Conservation (phyloP, 2,797 vertebrate species). For the Pipistrellus nathusii region DNA sequence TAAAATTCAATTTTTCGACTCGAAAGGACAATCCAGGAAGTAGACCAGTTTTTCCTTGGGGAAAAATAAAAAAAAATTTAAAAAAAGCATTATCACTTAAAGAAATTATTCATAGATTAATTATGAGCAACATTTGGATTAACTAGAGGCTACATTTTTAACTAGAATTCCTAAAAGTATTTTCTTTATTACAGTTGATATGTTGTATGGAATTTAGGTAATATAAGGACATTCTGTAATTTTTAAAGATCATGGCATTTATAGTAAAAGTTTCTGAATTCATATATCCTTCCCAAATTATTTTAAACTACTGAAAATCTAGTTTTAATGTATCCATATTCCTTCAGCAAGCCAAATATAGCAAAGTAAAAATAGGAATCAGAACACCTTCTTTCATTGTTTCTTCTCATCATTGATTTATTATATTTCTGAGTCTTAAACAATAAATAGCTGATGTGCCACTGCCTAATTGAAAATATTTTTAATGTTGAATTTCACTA, state of each 20-base stretch:
- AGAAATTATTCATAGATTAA: background rate
- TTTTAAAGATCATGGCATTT: background rate
- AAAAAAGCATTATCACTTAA: constrained; percentile 3
- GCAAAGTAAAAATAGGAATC: background rate
- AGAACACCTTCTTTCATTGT: background rate
- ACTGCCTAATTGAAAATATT: constrained; percentile 33
- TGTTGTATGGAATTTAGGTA: background rate
- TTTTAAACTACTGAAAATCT: background rate
- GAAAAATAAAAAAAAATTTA: background rate
- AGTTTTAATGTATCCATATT: background rate
- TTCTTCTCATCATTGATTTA: background rate
- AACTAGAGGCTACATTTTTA: background rate
- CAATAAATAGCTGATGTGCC: background rate
- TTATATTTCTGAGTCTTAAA: constrained; percentile 6
- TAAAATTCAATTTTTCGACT: constrained; percentile 92
- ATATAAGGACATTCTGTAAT: constrained; percentile 26
- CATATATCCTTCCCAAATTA: background rate
- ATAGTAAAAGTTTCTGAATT: background rate
- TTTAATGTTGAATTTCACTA: constrained; percentile 23
- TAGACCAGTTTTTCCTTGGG: constrained; percentile 95
- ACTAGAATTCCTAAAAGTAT: background rate
- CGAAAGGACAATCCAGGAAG: constrained; percentile 92
- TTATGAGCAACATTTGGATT: background rate
- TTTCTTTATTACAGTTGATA: constrained; percentile 35
- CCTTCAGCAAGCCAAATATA: background rate